phyloP scores from a whole-genome alignment of 2,113 vertebrate genomes.

The Rhinopomastus cyanomelas region DNA sequence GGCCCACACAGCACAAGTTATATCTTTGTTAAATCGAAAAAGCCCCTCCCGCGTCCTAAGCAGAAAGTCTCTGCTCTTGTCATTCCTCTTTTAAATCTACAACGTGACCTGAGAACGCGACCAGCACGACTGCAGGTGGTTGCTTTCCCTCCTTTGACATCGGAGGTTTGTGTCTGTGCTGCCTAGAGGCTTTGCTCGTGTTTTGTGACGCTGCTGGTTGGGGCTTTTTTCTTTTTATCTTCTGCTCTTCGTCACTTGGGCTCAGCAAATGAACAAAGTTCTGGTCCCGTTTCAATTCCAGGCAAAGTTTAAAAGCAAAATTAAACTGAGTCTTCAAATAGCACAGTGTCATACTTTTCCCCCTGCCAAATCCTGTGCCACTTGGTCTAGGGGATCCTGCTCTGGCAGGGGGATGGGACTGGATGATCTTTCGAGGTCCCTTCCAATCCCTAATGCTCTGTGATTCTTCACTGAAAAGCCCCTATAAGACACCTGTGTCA shows the following conservation, averaged over 20 bases:
- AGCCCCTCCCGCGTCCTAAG: not conserved
- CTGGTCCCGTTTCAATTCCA: conserved; percentile 4
- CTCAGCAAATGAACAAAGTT: not conserved
- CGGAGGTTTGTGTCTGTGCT: not conserved
- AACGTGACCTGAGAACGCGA: not conserved
- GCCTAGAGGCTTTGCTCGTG: not conserved
- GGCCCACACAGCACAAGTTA: not conserved
- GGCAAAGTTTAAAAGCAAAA: not conserved
- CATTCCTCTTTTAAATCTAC: not conserved
- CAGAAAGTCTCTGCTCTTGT: not conserved
- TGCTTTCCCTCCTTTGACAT: not conserved
- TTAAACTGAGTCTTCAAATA: not conserved
- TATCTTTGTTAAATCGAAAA: not conserved
- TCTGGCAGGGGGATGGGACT: too few species aligned
- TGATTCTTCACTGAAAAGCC: not conserved
- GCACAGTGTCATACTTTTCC: not conserved
- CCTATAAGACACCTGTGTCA: not conserved
- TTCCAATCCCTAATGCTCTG: too few species aligned
- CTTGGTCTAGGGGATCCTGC: too few species aligned
- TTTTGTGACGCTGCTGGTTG: not conserved
- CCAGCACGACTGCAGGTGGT: not conserved
- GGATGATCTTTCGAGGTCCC: too few species aligned
- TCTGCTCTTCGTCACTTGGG: not conserved
- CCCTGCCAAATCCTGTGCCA: too few species aligned
- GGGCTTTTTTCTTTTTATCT: not conserved